These are phyloP conservation scores for Euleptes europaea DNA, from an alignment of 2,113 vertebrate genomes.

Conservation along the genomic window DNA sequence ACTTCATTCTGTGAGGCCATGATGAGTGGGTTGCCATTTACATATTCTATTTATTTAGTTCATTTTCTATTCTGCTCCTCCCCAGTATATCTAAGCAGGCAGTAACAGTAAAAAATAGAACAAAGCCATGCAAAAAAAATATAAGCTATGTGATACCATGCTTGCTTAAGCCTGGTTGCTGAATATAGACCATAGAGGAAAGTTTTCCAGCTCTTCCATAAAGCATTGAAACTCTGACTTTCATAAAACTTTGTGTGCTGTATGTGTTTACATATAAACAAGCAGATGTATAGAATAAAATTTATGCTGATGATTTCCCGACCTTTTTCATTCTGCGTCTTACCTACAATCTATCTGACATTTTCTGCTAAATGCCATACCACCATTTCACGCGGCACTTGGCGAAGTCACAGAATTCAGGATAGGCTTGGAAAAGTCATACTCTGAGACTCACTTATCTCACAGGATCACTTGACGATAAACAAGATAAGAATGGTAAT, in stretches of 20 bases:
- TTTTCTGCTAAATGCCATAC: not conserved
- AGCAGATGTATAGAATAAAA: not conserved
- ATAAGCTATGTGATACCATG: not conserved
- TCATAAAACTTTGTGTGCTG: not conserved
- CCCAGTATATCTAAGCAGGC: not conserved
- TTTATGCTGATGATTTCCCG: not conserved
- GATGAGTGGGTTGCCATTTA: not conserved
- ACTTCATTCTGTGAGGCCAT: not conserved
- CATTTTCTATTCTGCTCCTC: not conserved
- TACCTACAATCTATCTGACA: not conserved
- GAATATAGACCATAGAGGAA: not conserved
- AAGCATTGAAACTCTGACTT: not conserved
- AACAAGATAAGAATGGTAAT: not conserved
- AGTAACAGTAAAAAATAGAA: not conserved
- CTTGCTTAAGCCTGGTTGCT: not conserved
- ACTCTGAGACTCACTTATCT: not conserved
- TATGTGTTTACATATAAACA: not conserved
- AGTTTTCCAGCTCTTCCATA: not conserved
- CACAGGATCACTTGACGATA: not conserved
- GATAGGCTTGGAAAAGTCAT: not conserved
- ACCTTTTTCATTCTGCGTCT: not conserved
- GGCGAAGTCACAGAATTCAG: not conserved
- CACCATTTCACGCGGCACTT: not conserved
- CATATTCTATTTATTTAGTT: not conserved
- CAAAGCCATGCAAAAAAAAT: not conserved